Percentiles rank a stretch among this genome's conserved stretches.
These are phyloP conservation scores for Delphinapterus leucas DNA, from an alignment of 2,113 vertebrate species.

Conservation along the genomic window DNA sequence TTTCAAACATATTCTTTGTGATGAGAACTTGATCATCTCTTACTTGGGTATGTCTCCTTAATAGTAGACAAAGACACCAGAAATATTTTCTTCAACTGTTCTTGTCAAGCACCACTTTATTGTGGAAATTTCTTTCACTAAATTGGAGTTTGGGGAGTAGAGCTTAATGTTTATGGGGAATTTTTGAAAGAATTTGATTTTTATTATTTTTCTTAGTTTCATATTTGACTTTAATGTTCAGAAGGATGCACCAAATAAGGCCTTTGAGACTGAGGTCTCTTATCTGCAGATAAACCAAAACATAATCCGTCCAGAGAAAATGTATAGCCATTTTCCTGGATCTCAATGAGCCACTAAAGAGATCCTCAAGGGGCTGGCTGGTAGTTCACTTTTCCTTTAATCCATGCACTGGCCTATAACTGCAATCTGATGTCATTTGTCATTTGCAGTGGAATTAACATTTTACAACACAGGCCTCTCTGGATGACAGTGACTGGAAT, in stretches of 20 bases:
- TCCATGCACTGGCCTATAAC: background rate
- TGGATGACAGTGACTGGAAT: background rate
- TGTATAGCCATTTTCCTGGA: background rate
- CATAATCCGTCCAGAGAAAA: background rate
- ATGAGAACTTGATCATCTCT: slow-evolving; percentile 1
- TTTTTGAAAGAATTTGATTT: slow-evolving; percentile 69
- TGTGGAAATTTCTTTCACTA: slow-evolving; percentile 58
- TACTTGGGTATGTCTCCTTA: slow-evolving; percentile 39
- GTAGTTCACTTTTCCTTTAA: slow-evolving; percentile 1
- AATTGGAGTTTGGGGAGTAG: slow-evolving; percentile 59
- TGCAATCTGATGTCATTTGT: background rate
- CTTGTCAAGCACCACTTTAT: slow-evolving; percentile 50
- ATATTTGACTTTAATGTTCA: slow-evolving; percentile 64
- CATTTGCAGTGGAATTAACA: background rate
- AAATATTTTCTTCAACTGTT: slow-evolving; percentile 55
- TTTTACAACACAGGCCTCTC: slow-evolving; percentile 3
- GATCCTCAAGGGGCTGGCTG: background rate
- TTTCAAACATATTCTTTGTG: background rate
- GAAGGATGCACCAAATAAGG: slow-evolving; percentile 55
- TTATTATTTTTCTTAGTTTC: slow-evolving; percentile 61
- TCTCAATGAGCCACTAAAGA: background rate
- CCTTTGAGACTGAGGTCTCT: slow-evolving; percentile 12
- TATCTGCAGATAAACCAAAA: background rate
- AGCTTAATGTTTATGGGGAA: slow-evolving; percentile 52
- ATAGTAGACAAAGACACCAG: slow-evolving; percentile 16